Evolutionary conservation across 2,113 vertebrate genomes (phyloP).

Genomic region (Mirounga angustirostris): DNA sequence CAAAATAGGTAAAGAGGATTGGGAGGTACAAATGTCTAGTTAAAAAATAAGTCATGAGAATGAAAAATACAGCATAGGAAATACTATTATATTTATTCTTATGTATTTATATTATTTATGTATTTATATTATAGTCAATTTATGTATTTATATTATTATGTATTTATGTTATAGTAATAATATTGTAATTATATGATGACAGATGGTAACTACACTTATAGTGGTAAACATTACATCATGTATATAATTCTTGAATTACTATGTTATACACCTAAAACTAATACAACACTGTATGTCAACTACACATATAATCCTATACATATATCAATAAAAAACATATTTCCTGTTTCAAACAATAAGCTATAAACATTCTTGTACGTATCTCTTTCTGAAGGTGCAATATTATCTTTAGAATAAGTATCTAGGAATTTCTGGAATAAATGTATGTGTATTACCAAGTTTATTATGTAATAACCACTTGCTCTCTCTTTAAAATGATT

Average conservation of each 20-base stretch:
- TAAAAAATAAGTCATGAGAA: neutral
- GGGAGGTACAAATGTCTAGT: neutral
- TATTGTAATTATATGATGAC: neutral
- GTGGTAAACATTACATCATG: neutral
- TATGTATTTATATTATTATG: no score
- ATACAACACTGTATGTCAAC: neutral
- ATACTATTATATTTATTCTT: neutral
- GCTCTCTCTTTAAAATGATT: neutral
- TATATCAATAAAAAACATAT: neutral
- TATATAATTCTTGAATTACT: neutral
- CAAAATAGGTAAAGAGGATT: neutral
- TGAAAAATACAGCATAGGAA: neutral
- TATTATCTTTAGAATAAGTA: neutral
- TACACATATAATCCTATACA: neutral
- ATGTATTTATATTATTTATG: no score
- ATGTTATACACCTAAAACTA: neutral
- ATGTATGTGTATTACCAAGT: neutral
- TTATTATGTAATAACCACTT: neutral
- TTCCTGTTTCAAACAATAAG: neutral
- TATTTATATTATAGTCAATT: no score
- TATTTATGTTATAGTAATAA: neutral
- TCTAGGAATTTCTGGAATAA: neutral
- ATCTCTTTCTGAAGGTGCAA: neutral
- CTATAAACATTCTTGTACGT: neutral
- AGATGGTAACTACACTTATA: neutral